These are phyloP conservation scores for Holothuria scabra DNA, from an alignment of 53 echinoderm and acorn worm genomes.

Conservation along the genomic window DNA sequence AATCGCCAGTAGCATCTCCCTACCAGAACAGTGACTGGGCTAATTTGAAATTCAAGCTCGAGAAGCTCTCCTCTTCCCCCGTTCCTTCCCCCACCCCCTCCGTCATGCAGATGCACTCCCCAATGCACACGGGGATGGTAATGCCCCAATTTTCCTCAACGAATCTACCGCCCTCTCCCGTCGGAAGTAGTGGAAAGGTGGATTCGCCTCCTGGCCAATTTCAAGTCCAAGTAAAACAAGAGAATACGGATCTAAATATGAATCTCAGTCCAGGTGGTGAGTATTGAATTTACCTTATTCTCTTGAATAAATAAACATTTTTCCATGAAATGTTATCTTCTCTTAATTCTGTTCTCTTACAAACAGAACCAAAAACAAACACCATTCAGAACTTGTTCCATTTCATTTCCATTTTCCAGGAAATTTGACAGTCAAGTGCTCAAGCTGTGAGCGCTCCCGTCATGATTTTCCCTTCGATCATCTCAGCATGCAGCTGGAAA, in stretches of 20 bases:
- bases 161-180: conserved; percentile 31
- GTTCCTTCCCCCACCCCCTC: conserved; percentile 44
- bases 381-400: too few species aligned
- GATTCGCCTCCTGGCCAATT: conserved; percentile 43
- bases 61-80: conserved; percentile 38
- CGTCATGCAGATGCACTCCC: conserved; percentile 36
- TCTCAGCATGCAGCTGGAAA: too few species aligned
- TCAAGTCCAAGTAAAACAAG: conserved; percentile 4
- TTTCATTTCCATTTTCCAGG: too few species aligned
- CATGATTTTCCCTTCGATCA: too few species aligned
- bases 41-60: conserved; percentile 48
- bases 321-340: too few species aligned
- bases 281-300: not conserved
- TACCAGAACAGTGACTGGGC: conserved; percentile 46
- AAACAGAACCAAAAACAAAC: too few species aligned
- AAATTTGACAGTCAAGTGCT: too few species aligned
- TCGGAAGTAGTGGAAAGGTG: conserved; percentile 44
- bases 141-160: conserved; percentile 18
- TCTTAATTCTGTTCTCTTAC: too few species aligned
- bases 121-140: conserved; percentile 36
- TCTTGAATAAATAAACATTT: too few species aligned
- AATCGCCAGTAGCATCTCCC: conserved; percentile 20
- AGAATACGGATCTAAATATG: conserved; percentile 38
- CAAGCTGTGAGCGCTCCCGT: too few species aligned
- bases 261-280: conserved; percentile 52